These are phyloP conservation scores for Alauda arvensis DNA, from an alignment of 2,797 vertebrate species.

Conservation along the genomic window DNA sequence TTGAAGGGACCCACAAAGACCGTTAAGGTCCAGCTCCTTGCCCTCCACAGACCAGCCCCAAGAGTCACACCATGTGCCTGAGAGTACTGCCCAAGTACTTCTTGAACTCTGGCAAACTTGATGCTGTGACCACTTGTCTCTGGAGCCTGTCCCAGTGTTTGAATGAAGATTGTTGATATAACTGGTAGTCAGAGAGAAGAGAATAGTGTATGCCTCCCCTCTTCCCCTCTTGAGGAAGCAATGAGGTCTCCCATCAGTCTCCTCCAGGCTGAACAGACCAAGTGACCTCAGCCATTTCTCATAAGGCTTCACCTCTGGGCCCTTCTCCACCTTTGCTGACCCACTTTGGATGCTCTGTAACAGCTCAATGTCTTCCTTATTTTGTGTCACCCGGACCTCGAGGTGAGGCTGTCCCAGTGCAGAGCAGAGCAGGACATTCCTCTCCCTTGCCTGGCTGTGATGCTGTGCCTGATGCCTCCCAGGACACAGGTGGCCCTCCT, in stretches of 20 bases:
- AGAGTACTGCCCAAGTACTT: not conserved
- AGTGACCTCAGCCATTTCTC: not conserved
- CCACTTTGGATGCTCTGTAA: not conserved
- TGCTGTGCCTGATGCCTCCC: not conserved
- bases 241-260: not conserved
- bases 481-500: rapidly evolving
- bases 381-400: rapidly evolving
- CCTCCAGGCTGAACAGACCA: not conserved
- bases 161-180: not conserved
- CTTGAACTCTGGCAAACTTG: not conserved
- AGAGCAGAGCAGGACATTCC: not conserved
- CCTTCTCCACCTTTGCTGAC: not conserved
- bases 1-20: not conserved
- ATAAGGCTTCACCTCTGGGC: rapidly evolving
- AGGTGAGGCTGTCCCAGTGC: rapidly evolving
- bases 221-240: not conserved
- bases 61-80: not conserved
- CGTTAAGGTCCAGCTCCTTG: not conserved
- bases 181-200: not conserved
- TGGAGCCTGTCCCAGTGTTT: not conserved
- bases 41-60: not conserved
- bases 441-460: rapidly evolving
- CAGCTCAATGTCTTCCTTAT: rapidly evolving
- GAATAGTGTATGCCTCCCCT: not conserved
- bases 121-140: not conserved